Evolutionary conservation across 1,140 invertebrate genomes (phyloP), one percentile per base, ranked within the genome.

Genomic region (Oppia nitens): DNA sequence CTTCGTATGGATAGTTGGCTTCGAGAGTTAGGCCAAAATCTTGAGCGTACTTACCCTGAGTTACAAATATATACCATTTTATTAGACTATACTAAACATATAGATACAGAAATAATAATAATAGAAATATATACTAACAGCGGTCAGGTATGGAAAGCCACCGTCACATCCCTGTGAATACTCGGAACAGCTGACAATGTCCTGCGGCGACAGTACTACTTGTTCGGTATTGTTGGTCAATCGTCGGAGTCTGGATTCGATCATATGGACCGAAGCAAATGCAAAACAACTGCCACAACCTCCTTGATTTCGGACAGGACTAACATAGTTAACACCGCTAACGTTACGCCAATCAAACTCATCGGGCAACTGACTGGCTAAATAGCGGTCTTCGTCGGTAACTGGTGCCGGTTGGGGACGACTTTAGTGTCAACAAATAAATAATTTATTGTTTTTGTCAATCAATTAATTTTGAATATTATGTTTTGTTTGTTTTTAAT

Each of bases 331-430:
- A 0, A 71, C 63, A 20, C 76, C 76, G 53, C 66, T 65, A 0
- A 76, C 69, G 67, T 77, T 72, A 29, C 75, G 68, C 77, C 77
- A 78, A 64, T 78, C 77, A 66, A 76, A 78, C 28, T 60, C 57
- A 2, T 67, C 65, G 9, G 76, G 76, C 12, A 78, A 66, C 32
- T 63, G 63, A 32, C 64, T 62, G 24, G 66, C 63, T 26, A 59
- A 49, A 49, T 23, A 12, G 27, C 32, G 28, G 20, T 58, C 25
- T 49, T 64, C 59, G 20, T 56, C 60, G 11, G 57, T 61, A 45
- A 57, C 56, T 53, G 47, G 14, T 29, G 52, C 53, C 45, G 61
- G 26, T 59, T 27, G 29, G 59, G 57, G 57, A 45, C 21, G 20
- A 55, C 62, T 61, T 45, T n/a, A 32, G 27, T 23, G 28, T 28